Base-by-base conservation (phyloP, 2,888 invertebrate genomes). In the Apantesis nais region DNA sequence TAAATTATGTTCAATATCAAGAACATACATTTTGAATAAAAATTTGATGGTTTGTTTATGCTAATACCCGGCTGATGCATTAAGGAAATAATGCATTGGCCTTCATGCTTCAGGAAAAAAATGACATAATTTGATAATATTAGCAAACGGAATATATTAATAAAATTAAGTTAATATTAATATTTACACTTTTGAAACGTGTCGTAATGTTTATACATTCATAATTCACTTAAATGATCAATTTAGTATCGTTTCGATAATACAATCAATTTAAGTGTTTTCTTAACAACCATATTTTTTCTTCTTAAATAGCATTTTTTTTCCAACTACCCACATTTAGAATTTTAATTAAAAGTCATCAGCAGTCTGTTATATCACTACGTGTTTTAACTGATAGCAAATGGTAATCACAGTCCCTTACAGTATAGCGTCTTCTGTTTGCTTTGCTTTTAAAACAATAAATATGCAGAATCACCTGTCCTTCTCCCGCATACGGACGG, bases 81-180 rank as follows among this genome's bases (percentile, higher is more conserved):
- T 67, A 74, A 68, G 70, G 75, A 74, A 78, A 67, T 68, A 44
- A 67, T 22, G 41, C 68, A 71, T 74, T 75, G 67, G 68, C 65
- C 68, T 70, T 68, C 48, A 55, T 62, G 34, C 48, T 61, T 29
- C 41, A 65, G 67, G 41, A 67, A 67, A 52, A 66, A 58, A 66
- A 29, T 12, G 12, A 39, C 37, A 66, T 39, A 37, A 39, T 66
- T 66, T 16, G 37, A 25, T 66, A 66, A 65, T 55, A 25, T 66
- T 37, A 52, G 52, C 31, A 52, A 22, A 48, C 37, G 37, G 58
- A 58, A 66, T 66, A 66, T 2, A 66, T 58, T 34, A 66, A 65
- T 37, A 37, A 55, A 34, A 52, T 37, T 65, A 34, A 52, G 37
- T 52, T 58, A 16, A 29, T 29, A 29, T 29, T 58, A 29, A 29